Percentiles rank a stretch among this genome's conserved stretches.
phyloP scores from a whole-genome alignment of 2,797 vertebrate genomes.

The Vipera latastei region DNA sequence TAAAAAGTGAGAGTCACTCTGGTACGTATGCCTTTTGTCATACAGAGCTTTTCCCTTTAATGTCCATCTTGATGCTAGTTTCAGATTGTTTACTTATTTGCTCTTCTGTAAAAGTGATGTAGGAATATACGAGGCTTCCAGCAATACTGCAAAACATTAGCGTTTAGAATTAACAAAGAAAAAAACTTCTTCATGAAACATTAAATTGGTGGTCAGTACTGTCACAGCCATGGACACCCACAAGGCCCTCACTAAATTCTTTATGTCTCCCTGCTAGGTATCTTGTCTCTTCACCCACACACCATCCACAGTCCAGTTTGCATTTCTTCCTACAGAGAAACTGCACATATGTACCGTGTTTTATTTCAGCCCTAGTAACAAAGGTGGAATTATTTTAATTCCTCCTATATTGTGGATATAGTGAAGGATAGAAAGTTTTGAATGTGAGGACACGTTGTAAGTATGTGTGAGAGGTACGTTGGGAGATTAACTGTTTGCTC shows the following conservation, averaged over 20 bases:
- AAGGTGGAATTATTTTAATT: neutral
- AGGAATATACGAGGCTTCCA: constrained; percentile 95
- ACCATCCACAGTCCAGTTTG: neutral
- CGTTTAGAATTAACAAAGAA: neutral
- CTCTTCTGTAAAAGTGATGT: constrained; percentile 91
- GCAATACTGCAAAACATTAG: constrained; percentile 80
- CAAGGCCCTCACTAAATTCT: neutral
- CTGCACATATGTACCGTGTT: neutral
- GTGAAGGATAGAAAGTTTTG: neutral
- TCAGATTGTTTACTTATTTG: constrained; percentile 78
- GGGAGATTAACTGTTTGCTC: neutral
- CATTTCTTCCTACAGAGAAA: neutral
- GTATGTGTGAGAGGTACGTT: neutral
- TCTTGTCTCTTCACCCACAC: neutral
- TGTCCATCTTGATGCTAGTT: constrained; percentile 71
- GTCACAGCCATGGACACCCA: neutral
- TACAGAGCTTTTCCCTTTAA: constrained; percentile 76
- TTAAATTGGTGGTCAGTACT: neutral
- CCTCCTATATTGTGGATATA: neutral
- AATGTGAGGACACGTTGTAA: neutral
- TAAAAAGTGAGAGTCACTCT: neutral
- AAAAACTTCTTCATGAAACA: neutral
- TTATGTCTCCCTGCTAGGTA: neutral
- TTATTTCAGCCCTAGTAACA: neutral
- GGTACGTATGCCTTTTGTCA: constrained; percentile 51